These are phyloP conservation scores for Aethes cnicana DNA, from an alignment of 2,888 invertebrate species.

Conservation along the genomic window DNA sequence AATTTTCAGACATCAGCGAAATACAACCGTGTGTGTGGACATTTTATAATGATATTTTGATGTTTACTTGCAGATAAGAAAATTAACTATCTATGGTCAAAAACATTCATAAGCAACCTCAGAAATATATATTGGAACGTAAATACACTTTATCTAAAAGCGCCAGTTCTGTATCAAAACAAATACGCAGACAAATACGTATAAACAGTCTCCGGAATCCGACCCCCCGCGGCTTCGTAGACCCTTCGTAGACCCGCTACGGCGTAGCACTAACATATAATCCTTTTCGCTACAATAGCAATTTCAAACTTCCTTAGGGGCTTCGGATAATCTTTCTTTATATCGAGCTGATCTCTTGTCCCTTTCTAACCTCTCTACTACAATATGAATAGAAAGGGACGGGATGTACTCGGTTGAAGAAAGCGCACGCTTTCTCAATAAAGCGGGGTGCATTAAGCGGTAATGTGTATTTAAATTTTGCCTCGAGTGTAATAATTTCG, in stretches of 20 bases:
- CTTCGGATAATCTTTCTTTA: constrained; percentile 83
- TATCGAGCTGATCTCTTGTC: constrained; percentile 66
- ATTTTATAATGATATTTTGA: too few relatives aligned
- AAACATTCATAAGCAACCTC: too few relatives aligned
- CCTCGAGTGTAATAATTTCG: constrained; percentile 79
- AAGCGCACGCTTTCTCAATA: constrained; percentile 76
- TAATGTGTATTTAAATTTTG: constrained; percentile 82
- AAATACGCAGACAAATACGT: constrained; percentile 45
- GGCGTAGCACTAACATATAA: constrained; percentile 82
- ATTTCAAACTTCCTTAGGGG: constrained; percentile 84
- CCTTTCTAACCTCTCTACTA: constrained; percentile 43
- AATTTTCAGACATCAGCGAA: too few relatives aligned
- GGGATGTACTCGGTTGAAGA: constrained; percentile 55
- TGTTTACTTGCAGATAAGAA: too few relatives aligned
- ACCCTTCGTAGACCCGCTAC: constrained; percentile 69
- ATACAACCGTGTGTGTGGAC: too few relatives aligned
- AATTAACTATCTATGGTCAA: too few relatives aligned
- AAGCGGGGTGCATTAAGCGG: constrained; percentile 69
- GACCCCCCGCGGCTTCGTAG: constrained; percentile 59
- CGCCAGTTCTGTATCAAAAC: constrained; percentile 36
- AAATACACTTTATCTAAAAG: constrained; percentile 30
- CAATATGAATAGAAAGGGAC: constrained; percentile 45
- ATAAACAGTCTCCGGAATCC: constrained; percentile 57
- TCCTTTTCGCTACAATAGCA: constrained; percentile 84
- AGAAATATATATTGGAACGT: too few relatives aligned